Conservation (phyloP, 1,140 invertebrate genomes). For the Drosophila arawakana region DNA sequence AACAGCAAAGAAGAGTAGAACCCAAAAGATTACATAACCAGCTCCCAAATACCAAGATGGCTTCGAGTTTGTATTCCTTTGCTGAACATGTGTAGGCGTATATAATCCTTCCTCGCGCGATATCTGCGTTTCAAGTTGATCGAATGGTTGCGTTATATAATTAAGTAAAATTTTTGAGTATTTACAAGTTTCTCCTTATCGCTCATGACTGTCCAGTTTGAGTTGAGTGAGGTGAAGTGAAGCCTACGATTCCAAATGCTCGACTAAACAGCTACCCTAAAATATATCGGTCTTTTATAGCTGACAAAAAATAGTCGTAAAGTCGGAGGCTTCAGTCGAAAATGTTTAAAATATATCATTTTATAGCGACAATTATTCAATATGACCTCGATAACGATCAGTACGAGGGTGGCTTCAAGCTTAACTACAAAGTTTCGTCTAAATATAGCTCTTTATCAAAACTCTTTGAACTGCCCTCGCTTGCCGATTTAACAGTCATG, state of each 20-base stretch:
- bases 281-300: constrained; percentile 22
- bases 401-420: constrained; percentile 4
- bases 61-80: neutral
- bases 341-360: constrained; percentile 33
- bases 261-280: constrained; percentile 10
- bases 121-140: neutral
- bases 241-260: neutral
- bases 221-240: constrained; percentile 2
- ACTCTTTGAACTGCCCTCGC: constrained; percentile 8
- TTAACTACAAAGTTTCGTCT: neutral
- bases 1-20: constrained; percentile 53
- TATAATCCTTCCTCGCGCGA: neutral
- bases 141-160: neutral
- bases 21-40: constrained; percentile 59
- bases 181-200: constrained; percentile 26
- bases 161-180: neutral
- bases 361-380: constrained; percentile 24
- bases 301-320: constrained; percentile 4
- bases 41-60: constrained; percentile 3
- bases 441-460: neutral
- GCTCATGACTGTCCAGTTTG: constrained; percentile 13
- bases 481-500: constrained; percentile 20
- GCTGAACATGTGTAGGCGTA: neutral
- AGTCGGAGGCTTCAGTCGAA: constrained; percentile 11
- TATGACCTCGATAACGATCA: constrained; percentile 17